Evolutionary conservation across 2,888 invertebrate species (phyloP).

Genomic region (Hetaerina titia): DNA sequence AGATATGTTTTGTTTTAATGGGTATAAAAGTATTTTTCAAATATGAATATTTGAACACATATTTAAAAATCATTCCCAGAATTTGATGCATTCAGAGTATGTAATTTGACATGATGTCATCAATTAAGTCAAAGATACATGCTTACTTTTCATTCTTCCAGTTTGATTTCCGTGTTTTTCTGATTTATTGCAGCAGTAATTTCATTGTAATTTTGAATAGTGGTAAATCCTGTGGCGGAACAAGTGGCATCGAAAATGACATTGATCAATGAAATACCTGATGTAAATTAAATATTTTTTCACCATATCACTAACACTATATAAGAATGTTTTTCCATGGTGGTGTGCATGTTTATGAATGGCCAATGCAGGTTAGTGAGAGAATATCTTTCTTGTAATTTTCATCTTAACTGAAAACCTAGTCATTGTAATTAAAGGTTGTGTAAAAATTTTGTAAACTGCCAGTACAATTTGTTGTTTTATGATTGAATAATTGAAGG

Average conservation of each 20-base stretch:
- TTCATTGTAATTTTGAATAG: background rate
- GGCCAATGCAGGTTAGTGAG: background rate
- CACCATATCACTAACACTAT: slow-evolving; percentile 28
- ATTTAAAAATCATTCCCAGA: background rate
- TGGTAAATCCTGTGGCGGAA: background rate
- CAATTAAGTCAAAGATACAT: background rate
- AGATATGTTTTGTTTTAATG: too few relatives aligned
- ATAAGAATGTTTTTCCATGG: background rate
- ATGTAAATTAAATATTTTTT: slow-evolving; percentile 32
- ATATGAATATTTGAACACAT: background rate
- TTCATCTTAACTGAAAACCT: background rate
- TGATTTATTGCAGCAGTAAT: background rate
- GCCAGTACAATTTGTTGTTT: slow-evolving; percentile 4
- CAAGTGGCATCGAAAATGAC: background rate
- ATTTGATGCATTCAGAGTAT: background rate
- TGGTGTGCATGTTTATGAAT: background rate
- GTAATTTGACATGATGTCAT: background rate
- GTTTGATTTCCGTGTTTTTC: background rate
- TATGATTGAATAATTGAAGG: background rate
- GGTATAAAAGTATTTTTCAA: too few relatives aligned
- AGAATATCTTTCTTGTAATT: slow-evolving; percentile 7
- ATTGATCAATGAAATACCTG: background rate
- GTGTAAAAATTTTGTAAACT: slow-evolving; percentile 43
- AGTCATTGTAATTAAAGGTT: slow-evolving; percentile 43
- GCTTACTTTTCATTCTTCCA: background rate